Evolutionary conservation across 2,797 vertebrate genomes (phyloP).

Genomic region (Enteromius radiatus): DNA sequence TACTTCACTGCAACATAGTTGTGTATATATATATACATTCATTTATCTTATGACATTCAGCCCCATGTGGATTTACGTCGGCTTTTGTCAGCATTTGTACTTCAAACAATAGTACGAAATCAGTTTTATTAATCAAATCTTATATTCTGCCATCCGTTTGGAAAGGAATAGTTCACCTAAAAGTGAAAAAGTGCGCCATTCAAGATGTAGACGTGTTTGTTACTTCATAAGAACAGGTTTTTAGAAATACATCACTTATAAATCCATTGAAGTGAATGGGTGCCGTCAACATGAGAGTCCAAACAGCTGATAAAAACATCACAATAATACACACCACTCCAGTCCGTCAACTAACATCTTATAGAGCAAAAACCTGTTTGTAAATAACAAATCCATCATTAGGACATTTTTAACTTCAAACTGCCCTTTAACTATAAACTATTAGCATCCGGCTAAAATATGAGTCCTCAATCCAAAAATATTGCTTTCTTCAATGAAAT

Average conservation of each 20-base stretch:
- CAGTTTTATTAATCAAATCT: neutral
- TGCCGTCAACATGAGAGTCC: neutral
- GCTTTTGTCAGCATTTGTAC: neutral
- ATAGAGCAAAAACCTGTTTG: neutral
- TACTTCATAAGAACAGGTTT: neutral
- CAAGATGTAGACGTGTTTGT: neutral
- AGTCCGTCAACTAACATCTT: neutral
- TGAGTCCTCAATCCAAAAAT: too few species aligned
- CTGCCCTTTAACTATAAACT: too few species aligned
- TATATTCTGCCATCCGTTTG: too few species aligned
- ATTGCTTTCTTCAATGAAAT: too few species aligned
- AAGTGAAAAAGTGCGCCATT: neutral
- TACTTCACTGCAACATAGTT: slow-evolving; percentile 66
- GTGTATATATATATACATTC: slow-evolving; percentile 66
- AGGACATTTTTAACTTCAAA: too few species aligned
- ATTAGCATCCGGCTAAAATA: too few species aligned
- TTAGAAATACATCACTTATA: neutral
- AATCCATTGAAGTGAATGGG: neutral
- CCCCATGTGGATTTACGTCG: neutral
- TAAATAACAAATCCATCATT: too few species aligned
- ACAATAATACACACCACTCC: neutral
- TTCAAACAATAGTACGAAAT: neutral
- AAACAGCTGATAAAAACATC: neutral
- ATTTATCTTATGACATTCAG: slow-evolving; percentile 47
- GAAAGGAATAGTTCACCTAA: neutral